Percentiles rank a stretch among this genome's conserved stretches.
Evolutionary conservation across 2,888 invertebrate species (phyloP).

Genomic region (Pollenia angustigena): DNA sequence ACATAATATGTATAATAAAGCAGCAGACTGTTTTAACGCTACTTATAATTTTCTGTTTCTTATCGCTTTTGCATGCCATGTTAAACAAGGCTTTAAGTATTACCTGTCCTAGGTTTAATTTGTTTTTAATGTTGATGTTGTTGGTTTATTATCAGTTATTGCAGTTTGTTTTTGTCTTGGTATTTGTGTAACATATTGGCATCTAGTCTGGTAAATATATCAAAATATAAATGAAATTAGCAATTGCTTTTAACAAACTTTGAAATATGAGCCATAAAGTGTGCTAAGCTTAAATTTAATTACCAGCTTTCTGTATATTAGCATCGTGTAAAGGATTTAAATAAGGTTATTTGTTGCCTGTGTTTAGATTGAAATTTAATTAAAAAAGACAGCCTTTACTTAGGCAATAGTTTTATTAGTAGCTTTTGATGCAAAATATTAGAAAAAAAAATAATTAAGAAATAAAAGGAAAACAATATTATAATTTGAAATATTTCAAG

Average conservation of each 20-base stretch:
- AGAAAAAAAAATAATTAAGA: background rate
- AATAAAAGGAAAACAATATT: background rate
- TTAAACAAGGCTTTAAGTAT: background rate
- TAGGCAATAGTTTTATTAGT: background rate
- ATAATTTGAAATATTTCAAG: too few relatives aligned
- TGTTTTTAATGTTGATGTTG: background rate
- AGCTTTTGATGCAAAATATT: too few relatives aligned
- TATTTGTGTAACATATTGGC: background rate
- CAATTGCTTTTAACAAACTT: slow-evolving; percentile 1
- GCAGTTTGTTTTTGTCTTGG: background rate
- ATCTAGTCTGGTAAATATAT: background rate
- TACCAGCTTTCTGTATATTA: background rate
- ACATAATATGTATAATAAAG: background rate
- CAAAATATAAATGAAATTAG: background rate
- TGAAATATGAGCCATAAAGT: background rate
- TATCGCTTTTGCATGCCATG: background rate
- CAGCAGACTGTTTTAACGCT: background rate
- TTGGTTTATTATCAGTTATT: too few relatives aligned
- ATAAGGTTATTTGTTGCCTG: background rate
- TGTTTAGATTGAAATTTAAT: background rate
- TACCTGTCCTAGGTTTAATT: slow-evolving; percentile 1
- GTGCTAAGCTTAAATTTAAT: background rate
- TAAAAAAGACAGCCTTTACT: background rate
- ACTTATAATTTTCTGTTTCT: background rate
- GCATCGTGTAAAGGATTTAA: background rate